These are phyloP conservation scores for Scomberomorus guttatus DNA, from an alignment of 2,797 vertebrate genomes.

Conservation along the genomic window DNA sequence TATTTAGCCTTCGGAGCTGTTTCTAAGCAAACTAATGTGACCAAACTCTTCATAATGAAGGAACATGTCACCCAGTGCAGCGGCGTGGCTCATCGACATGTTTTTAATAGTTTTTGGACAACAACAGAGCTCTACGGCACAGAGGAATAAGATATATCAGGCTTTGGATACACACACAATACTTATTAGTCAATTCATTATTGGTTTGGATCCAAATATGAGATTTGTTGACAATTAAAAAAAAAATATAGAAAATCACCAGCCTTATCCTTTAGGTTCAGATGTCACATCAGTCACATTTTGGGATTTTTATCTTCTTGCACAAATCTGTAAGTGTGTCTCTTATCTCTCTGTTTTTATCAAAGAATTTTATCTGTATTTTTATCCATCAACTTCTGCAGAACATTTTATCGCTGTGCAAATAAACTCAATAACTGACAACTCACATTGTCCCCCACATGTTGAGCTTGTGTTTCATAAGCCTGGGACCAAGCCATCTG, in stretches of 20 bases:
- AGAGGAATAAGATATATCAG: no score
- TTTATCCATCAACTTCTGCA: slow-evolving; percentile 47
- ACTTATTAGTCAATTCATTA: no score
- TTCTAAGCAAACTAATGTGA: neutral
- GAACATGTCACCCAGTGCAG: no score
- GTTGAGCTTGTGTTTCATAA: slow-evolving; percentile 58
- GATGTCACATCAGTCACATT: neutral
- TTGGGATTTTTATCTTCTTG: neutral
- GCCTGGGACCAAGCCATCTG: slow-evolving; percentile 51
- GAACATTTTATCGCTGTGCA: slow-evolving; percentile 57
- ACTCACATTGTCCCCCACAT: slow-evolving; percentile 39
- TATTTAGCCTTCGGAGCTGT: neutral
- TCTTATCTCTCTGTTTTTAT: slow-evolving; percentile 24
- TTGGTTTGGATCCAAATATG: no score
- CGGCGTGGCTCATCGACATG: no score
- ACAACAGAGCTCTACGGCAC: no score
- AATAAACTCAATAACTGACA: slow-evolving; percentile 57
- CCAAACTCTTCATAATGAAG: no score
- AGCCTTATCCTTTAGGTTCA: neutral
- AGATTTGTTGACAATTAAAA: no score
- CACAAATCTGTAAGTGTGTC: slow-evolving; percentile 19
- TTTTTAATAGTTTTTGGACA: no score
- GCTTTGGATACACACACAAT: no score
- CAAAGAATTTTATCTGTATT: slow-evolving; percentile 32
- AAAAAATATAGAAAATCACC: no score